These are phyloP conservation scores for Trogon surrucura DNA, from an alignment of 2,113 vertebrate genomes.

Conservation along the genomic window DNA sequence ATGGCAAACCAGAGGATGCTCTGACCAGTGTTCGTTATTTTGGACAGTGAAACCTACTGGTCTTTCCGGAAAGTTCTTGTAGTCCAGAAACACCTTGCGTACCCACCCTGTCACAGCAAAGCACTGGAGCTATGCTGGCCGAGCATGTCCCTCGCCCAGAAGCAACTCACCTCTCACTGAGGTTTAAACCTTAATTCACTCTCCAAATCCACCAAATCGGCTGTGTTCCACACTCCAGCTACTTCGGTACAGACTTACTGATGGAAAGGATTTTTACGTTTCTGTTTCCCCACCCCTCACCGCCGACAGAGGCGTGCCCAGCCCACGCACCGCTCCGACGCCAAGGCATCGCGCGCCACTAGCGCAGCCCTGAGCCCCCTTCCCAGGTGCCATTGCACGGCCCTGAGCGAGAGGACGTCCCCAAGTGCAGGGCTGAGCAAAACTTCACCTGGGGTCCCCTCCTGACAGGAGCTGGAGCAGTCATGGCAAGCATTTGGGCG, in stretches of 20 bases:
- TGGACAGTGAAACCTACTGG: not conserved
- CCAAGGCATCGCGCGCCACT: not conserved
- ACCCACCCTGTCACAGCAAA: not conserved
- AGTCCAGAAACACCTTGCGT: not conserved
- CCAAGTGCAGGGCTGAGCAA: not conserved
- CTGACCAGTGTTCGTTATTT: not conserved
- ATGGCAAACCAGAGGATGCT: not conserved
- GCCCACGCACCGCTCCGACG: fast-evolving
- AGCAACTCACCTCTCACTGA: not conserved
- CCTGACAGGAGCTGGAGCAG: not conserved
- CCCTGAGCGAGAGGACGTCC: not conserved
- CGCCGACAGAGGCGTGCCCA: not conserved
- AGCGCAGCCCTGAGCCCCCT: no score
- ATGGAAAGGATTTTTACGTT: no score
- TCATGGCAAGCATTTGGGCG: no score
- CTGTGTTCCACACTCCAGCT: not conserved
- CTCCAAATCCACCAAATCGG: not conserved
- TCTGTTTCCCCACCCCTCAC: fast-evolving
- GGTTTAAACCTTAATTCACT: not conserved
- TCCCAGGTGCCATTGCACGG: fast-evolving
- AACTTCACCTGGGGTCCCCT: not conserved
- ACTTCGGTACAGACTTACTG: not conserved
- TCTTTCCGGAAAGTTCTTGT: not conserved
- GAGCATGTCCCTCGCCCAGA: fast-evolving
- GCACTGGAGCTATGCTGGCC: fast-evolving